phyloP scores from a whole-genome alignment of 2,113 vertebrate genomes.

The Meleagris gallopavo region DNA sequence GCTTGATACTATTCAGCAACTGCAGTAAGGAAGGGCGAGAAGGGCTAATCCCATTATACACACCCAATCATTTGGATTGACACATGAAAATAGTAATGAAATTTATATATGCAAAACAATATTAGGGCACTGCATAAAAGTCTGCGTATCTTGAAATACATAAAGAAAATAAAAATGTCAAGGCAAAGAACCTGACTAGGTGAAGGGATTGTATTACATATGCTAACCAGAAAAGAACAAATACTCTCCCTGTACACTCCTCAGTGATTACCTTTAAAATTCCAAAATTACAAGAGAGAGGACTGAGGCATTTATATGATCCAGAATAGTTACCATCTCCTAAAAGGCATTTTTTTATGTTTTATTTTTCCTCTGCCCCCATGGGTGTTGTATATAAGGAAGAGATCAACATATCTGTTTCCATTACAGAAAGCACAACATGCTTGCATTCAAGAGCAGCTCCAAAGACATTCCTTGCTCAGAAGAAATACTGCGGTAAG shows the following conservation, averaged over 20 bases:
- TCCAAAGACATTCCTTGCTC: not conserved
- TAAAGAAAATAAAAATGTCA: not conserved
- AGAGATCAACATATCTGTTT: not conserved
- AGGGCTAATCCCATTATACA: not conserved
- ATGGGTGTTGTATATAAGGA: not conserved
- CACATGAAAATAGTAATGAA: not conserved
- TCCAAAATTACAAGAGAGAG: not conserved
- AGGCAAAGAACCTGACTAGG: not conserved
- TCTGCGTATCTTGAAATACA: not conserved
- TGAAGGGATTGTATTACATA: not conserved
- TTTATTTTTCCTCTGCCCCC: not conserved
- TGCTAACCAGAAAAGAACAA: not conserved
- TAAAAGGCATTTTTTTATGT: not conserved
- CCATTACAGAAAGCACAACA: not conserved
- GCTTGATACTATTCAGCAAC: not conserved
- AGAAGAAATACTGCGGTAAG: not conserved
- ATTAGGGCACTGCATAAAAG: not conserved
- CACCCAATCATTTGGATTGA: not conserved
- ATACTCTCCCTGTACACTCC: not conserved
- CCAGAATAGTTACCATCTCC: not conserved
- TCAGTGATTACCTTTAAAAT: not conserved
- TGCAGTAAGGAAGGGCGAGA: not conserved
- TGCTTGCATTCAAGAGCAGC: not conserved
- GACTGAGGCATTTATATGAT: not conserved
- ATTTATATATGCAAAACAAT: not conserved